A percentile compares a stretch with the other conserved stretches of the same genome.
Conservation (phyloP, 2,888 invertebrate genomes). For the Iselma pallidipennis region DNA sequence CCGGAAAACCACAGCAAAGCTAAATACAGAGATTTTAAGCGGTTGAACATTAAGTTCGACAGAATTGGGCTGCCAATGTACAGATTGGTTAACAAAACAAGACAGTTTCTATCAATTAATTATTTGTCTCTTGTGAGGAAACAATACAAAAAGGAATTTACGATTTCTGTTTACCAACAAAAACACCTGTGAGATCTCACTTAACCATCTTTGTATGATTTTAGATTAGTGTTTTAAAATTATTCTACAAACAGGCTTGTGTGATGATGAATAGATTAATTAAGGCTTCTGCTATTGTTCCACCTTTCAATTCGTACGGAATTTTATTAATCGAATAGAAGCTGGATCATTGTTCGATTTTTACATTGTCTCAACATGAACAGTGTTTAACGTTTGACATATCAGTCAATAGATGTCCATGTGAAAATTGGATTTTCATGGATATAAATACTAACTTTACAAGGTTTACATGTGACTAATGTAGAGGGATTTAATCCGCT, state of each 20-base stretch:
- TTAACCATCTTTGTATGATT: not conserved
- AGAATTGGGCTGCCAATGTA: not conserved
- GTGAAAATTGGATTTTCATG: slow-evolving; percentile 9
- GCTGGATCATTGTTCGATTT: not conserved
- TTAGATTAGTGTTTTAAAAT: no score
- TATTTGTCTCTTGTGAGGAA: not conserved
- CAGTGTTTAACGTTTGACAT: not conserved
- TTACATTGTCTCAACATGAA: not conserved
- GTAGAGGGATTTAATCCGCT: slow-evolving; percentile 25
- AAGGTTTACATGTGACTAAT: slow-evolving; percentile 27
- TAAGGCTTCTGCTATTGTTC: no score
- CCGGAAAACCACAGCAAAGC: no score
- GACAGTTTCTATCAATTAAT: not conserved
- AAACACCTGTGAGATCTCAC: not conserved
- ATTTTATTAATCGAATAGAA: no score
- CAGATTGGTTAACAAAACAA: not conserved
- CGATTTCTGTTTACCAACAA: not conserved
- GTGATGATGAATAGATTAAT: no score
- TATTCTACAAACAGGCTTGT: no score
- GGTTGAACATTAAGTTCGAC: not conserved
- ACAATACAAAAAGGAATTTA: not conserved
- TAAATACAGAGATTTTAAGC: not conserved
- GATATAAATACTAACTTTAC: slow-evolving; percentile 21
- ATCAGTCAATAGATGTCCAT: not conserved
- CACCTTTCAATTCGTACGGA: no score